Evolutionary conservation across 2,888 invertebrate genomes (phyloP).

Genomic region (Drosophila borborema): DNA sequence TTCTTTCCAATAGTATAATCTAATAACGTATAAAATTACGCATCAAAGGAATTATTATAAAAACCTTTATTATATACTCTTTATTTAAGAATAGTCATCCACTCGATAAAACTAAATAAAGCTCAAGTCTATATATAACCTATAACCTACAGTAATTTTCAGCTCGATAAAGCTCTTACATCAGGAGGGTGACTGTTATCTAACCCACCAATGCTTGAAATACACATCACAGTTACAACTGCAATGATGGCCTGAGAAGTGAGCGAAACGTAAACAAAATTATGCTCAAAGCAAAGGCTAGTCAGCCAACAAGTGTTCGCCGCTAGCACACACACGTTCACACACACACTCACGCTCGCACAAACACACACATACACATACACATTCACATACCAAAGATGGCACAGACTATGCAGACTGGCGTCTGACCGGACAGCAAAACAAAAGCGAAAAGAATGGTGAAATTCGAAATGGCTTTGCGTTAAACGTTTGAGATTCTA

Average conservation of each 20-base stretch:
- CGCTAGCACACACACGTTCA: slow-evolving; percentile 19
- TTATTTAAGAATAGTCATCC: too few species aligned
- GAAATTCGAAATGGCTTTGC: slow-evolving; percentile 60
- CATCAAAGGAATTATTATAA: too few species aligned
- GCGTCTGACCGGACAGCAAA: slow-evolving; percentile 15
- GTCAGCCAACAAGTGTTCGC: slow-evolving; percentile 63
- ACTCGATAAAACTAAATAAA: background rate
- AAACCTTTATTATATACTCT: too few species aligned
- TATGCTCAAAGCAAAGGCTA: slow-evolving; percentile 29
- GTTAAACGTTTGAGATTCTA: background rate
- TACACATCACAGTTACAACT: slow-evolving; percentile 51
- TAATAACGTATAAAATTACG: too few species aligned
- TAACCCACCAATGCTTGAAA: slow-evolving; percentile 39
- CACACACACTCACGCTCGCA: slow-evolving; percentile 3
- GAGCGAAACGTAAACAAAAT: slow-evolving; percentile 18
- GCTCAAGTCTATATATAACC: too few species aligned
- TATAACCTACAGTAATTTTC: background rate
- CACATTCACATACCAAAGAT: slow-evolving; percentile 17
- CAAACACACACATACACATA: slow-evolving; percentile 9
- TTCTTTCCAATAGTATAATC: too few species aligned
- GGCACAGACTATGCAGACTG: slow-evolving; percentile 17
- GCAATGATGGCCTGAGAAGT: background rate
- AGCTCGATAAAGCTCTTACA: background rate
- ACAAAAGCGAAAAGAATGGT: slow-evolving; percentile 60
- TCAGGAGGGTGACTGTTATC: slow-evolving; percentile 23